These are phyloP conservation scores for Sarcophaga rosellei DNA, from an alignment of 2,888 invertebrate species.

Conservation along the genomic window DNA sequence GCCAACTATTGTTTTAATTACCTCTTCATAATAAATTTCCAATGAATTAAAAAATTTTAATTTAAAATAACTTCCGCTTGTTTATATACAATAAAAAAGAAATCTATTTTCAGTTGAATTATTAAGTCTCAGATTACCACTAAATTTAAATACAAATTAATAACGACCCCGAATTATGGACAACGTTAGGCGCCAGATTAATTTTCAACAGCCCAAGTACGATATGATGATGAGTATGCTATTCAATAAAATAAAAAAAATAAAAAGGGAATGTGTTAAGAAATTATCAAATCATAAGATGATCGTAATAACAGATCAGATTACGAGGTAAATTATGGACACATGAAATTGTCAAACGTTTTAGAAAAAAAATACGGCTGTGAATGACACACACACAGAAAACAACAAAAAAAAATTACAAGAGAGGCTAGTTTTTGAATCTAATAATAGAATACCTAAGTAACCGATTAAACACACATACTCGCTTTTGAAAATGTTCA, in stretches of 20 bases:
- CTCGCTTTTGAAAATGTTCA: too few relatives aligned
- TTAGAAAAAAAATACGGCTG: not conserved
- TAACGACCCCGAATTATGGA: not conserved
- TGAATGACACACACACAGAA: not conserved
- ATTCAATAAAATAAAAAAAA: not conserved
- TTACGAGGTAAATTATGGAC: conserved; percentile 42
- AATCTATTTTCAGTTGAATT: not conserved
- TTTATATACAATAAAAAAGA: not conserved
- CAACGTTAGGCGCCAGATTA: conserved; percentile 52
- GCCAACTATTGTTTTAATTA: not conserved
- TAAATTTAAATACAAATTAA: conserved; percentile 27
- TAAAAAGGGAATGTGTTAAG: conserved; percentile 57
- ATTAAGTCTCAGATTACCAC: conserved; percentile 11
- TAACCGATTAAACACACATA: too few relatives aligned
- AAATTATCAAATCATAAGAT: conserved; percentile 65
- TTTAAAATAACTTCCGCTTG: conserved; percentile 12
- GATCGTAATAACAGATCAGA: conserved; percentile 62
- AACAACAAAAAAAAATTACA: not conserved
- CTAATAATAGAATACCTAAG: too few relatives aligned
- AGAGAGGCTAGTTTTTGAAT: not conserved
- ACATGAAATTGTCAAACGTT: conserved; percentile 52
- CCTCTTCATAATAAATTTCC: not conserved
- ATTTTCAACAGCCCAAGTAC: conserved; percentile 18
- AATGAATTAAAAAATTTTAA: not conserved
- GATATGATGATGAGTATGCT: too few relatives aligned